Base-by-base conservation (phyloP, 2,113 vertebrate species). In the Glareola pratincola region DNA sequence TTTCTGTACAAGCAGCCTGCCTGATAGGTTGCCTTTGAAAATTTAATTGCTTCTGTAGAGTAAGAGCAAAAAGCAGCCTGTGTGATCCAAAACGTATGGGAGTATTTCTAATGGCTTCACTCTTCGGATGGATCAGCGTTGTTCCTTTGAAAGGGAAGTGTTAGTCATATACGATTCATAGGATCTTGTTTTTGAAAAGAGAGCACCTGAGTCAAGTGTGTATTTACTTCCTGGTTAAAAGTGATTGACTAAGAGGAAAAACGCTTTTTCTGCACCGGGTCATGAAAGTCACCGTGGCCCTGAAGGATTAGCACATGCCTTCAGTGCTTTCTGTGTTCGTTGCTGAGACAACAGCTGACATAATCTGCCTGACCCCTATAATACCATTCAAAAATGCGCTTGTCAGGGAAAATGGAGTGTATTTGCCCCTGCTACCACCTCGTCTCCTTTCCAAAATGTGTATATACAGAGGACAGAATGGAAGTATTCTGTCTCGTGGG, bases 401-500 rank as follows among this genome's bases (percentile, higher is more conserved):
- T 71, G 41, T 22, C 37, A 60, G 93, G 50, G 79, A 4, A 68
- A 50, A 34, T 5, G 26, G 20, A 50, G 54, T 17, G 34, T 18
- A 1, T 81, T 43, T 92, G 27, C 19, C 17, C 23, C 2, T 27
- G 2, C 47, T 30, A 2, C 16, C 26, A 7, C 34, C 30, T 30
- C 43, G 54, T 34, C 14, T 36, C 0, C 5, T 34, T 92, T n/a
- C 45, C 19, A 43, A 6, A 36, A 4, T 6, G 0, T 3, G 2
- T 10, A 0, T 11, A 1, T 21, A 3, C 43, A 10, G 76, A 43
- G 57, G 7, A 5, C 12, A 13, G 8, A 19, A 47, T 4, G 18
- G 32, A 9, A n/a, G 27, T 4, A 0, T 23, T 43, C 41, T 51
- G 1, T 12, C 32, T 63, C 1, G 0, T n/a, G 23, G 7, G 60